Evolutionary conservation across 2,888 invertebrate genomes (phyloP), one percentile per base, ranked within the genome.

Genomic region (Epistrophella euchroma): DNA sequence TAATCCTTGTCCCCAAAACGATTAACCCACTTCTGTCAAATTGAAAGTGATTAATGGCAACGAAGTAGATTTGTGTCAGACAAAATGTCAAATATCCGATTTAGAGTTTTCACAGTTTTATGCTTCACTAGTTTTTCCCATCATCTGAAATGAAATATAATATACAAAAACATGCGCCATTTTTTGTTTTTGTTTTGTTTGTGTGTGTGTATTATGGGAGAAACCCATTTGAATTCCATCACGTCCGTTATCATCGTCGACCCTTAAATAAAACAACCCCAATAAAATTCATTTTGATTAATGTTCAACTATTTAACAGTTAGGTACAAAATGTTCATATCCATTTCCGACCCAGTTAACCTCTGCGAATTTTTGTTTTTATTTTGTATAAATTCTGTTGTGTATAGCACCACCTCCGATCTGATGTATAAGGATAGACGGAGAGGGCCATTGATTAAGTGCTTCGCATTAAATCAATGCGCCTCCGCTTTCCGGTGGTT

Each of bases 381-480:
- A 37, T 19, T 47, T 11, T 4, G 10, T 32, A 50, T 32, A 35
- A 25, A 35, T 13, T 17, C 9, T 22, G 11, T 32, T 45, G 11
- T 50, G 19, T 50, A 11, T 13, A 13, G 5, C 2, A 4, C 19
- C 13, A 19, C 9, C 22, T 10, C 22, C 15, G 2, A 3, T 2
- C 32, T 32, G 17, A 47, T 22, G 50, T 37, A 19, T 43, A n/a
- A 70, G n/a, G 15, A 10, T 28, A 56, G 4, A n/a, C n/a, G 45
- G 52, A 79, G 19, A 45, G 45, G 50, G n/a, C 68, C 89, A 90
- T 89, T 91, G 90, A 90, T 90, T 89, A 90, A 90, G 90, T 90
- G 88, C 73, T 71, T 75, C 84, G 90, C 90, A 90, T 90, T 90
- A 91, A 90, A 90, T 90, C 90, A 90, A 91, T 90, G 91, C 52